Conservation (phyloP, 2,888 invertebrate species). For the Hesperia comma region DNA sequence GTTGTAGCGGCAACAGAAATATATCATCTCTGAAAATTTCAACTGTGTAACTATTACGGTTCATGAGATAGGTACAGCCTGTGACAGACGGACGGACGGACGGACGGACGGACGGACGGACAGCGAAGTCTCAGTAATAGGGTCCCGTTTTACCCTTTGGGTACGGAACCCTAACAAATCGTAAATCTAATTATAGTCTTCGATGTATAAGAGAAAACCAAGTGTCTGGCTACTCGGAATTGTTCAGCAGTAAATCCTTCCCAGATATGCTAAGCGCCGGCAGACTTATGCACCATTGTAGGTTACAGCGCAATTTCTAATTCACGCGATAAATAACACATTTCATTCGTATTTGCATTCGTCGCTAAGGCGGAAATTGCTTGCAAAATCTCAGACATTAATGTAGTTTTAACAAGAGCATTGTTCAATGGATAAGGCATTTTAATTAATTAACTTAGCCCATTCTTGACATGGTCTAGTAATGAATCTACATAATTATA, state of each 20-base stretch:
- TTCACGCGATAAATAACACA: slow-evolving; percentile 78
- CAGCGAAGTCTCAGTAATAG: no score
- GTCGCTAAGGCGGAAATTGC: slow-evolving; percentile 76
- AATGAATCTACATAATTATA: no score
- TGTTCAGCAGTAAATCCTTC: slow-evolving; percentile 22
- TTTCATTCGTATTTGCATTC: slow-evolving; percentile 76
- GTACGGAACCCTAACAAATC: no score
- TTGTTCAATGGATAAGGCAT: slow-evolving; percentile 52
- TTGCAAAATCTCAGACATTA: slow-evolving; percentile 69
- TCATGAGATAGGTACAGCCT: no score
- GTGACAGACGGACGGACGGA: no score
- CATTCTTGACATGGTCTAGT: not conserved
- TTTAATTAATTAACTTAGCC: not conserved
- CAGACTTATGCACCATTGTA: slow-evolving; percentile 47
- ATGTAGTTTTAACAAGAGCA: slow-evolving; percentile 52
- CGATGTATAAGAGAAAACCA: not conserved
- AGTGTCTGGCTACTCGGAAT: not conserved
- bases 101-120: no score
- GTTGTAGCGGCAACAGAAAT: no score
- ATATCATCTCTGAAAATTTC: no score
- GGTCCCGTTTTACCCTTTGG: no score
- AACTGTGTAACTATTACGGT: no score
- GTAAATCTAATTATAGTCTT: not conserved
- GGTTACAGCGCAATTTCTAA: slow-evolving; percentile 64
- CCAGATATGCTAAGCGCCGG: slow-evolving; percentile 31